Percentiles rank a stretch among this genome's conserved stretches.
phyloP scores from a whole-genome alignment of 2,888 invertebrate species.

The Tenthredo livida region DNA sequence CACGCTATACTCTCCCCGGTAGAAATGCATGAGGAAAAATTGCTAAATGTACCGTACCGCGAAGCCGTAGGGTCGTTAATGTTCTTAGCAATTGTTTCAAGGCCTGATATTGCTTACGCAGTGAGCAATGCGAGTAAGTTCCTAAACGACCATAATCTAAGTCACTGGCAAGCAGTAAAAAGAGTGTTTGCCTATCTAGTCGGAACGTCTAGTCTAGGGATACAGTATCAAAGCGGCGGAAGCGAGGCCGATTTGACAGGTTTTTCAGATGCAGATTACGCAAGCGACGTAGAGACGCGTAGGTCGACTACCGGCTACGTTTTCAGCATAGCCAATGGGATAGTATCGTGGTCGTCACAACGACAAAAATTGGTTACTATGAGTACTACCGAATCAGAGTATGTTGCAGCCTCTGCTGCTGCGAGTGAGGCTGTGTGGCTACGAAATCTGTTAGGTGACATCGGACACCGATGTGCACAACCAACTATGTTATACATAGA shows the following conservation, averaged over 20 bases:
- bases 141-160: constrained; percentile 51
- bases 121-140: constrained; percentile 54
- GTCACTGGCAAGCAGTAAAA: constrained; percentile 56
- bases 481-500: constrained; percentile 55
- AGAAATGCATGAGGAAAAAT: constrained; percentile 31
- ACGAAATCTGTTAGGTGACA: constrained; percentile 55
- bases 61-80: constrained; percentile 61
- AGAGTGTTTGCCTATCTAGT: constrained; percentile 52
- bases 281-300: constrained; percentile 33
- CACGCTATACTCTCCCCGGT: constrained; percentile 53
- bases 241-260: neutral
- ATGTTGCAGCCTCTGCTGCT: constrained; percentile 60
- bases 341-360: constrained; percentile 59
- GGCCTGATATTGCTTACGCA: constrained; percentile 53
- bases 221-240: constrained; percentile 17
- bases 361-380: constrained; percentile 58
- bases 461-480: constrained; percentile 33
- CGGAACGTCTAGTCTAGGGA: constrained; percentile 40
- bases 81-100: constrained; percentile 53
- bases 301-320: constrained; percentile 60
- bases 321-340: constrained; percentile 52
- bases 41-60: constrained; percentile 57
- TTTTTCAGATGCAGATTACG: constrained; percentile 3
- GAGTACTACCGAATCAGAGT: constrained; percentile 62
- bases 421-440: constrained; percentile 62